phyloP scores from a whole-genome alignment of 2,888 invertebrate genomes.

The Agonopterix arenella region DNA sequence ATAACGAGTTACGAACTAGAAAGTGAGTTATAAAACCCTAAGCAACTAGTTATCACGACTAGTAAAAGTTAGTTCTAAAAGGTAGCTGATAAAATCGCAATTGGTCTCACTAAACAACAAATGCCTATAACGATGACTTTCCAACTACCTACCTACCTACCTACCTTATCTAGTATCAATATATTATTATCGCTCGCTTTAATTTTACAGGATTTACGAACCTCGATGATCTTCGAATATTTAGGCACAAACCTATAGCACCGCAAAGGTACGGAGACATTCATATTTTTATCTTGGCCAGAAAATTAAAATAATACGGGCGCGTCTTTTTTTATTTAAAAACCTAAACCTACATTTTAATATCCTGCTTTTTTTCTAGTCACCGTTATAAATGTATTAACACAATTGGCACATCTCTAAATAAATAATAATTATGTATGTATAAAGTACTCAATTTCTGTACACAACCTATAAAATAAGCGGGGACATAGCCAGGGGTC shows the following conservation, averaged over 20 bases:
- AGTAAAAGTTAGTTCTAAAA: constrained; percentile 24
- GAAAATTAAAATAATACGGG: neutral
- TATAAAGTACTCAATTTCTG: constrained; percentile 3
- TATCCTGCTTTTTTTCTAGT: neutral
- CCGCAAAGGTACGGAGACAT: constrained; percentile 28
- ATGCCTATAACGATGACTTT: constrained; percentile 1
- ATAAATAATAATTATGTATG: neutral
- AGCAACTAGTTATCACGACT: constrained; percentile 19
- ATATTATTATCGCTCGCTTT: neutral
- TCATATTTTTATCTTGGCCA: neutral
- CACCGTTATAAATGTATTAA: neutral
- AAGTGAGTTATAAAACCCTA: constrained; percentile 1
- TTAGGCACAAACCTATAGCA: constrained; percentile 47
- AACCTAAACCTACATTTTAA: too few species aligned
- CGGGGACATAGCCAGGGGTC: constrained; percentile 2
- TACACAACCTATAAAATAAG: constrained; percentile 14
- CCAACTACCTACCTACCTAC: neutral
- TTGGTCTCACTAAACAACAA: constrained; percentile 19
- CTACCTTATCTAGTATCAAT: neutral
- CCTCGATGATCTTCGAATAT: constrained; percentile 1
- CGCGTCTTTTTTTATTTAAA: too few species aligned
- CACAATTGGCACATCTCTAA: constrained; percentile 9
- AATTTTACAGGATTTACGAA: neutral
- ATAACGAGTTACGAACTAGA: neutral
- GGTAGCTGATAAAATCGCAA: constrained; percentile 6